Evolutionary conservation across 2,888 invertebrate species (phyloP).

Genomic region (Campoplex nolae): DNA sequence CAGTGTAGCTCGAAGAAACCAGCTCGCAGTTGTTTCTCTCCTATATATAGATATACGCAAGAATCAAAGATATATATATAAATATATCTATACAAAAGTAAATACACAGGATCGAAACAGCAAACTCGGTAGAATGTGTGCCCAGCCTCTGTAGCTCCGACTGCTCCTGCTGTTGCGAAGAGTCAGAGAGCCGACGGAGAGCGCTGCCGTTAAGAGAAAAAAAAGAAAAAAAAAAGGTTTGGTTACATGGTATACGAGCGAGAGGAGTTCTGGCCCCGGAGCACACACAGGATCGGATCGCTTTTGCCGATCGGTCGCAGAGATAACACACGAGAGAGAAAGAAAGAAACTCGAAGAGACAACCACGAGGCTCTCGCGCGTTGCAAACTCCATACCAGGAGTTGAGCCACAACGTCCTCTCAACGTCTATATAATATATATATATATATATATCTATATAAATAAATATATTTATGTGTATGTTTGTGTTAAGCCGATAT

Average conservation of each 20-base stretch:
- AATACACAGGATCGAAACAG: slow-evolving; percentile 42
- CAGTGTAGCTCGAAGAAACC: slow-evolving; percentile 57
- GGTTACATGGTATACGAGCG: slow-evolving; percentile 55
- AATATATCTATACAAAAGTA: slow-evolving; percentile 1
- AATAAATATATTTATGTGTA: background rate
- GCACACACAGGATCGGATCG: slow-evolving; percentile 64
- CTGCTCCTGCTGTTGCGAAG: slow-evolving; percentile 50
- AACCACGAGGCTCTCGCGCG: slow-evolving; percentile 49
- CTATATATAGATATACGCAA: background rate
- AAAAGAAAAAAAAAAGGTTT: slow-evolving; percentile 32
- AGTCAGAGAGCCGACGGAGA: slow-evolving; percentile 28
- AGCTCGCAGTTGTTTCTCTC: slow-evolving; percentile 35
- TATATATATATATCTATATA: slow-evolving; percentile 12
- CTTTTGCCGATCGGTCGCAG: slow-evolving; percentile 67
- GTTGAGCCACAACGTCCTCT: slow-evolving; percentile 42
- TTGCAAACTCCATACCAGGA: slow-evolving; percentile 51
- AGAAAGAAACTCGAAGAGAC: slow-evolving; percentile 55
- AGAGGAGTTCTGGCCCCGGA: slow-evolving; percentile 57
- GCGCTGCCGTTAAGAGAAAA: slow-evolving; percentile 53
- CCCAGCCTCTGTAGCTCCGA: slow-evolving; percentile 39
- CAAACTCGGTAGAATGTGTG: slow-evolving; percentile 55
- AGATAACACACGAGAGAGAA: slow-evolving; percentile 58
- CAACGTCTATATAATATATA: slow-evolving; percentile 26
- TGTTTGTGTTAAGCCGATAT: slow-evolving; percentile 8
- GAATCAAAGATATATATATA: background rate